Evolutionary conservation across 2,797 vertebrate genomes (phyloP).

Genomic region (Heteromormyrus szaboi): DNA sequence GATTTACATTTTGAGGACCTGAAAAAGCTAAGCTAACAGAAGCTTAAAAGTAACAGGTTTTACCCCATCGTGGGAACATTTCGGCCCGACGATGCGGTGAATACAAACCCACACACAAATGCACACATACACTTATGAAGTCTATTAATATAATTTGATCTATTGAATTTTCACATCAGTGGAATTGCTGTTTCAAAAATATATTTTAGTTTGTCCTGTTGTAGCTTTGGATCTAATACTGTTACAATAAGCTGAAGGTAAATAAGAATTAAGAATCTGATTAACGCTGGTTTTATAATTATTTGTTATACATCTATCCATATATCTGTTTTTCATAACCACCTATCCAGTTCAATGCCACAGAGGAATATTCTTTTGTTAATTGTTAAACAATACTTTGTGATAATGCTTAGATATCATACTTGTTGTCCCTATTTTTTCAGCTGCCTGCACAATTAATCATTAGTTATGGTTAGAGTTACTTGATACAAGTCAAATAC

Average conservation of each 20-base stretch:
- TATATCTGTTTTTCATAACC: background rate
- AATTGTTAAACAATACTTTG: background rate
- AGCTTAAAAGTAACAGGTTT: background rate
- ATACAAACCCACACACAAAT: slow-evolving; percentile 14
- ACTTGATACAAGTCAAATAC: background rate
- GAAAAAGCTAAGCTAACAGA: background rate
- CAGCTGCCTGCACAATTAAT: background rate
- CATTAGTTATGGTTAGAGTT: background rate
- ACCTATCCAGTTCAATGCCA: background rate
- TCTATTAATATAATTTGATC: slow-evolving; percentile 25
- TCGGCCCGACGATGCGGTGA: background rate
- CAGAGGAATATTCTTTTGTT: background rate
- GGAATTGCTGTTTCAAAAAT: slow-evolving; percentile 26
- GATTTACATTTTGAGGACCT: background rate
- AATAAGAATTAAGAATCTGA: background rate
- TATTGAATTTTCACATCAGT: slow-evolving; percentile 15
- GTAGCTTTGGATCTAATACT: background rate
- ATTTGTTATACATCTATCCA: background rate
- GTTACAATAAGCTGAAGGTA: background rate
- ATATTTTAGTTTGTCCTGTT: slow-evolving; percentile 13
- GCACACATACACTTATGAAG: slow-evolving; percentile 14
- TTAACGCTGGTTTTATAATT: background rate
- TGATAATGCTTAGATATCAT: background rate
- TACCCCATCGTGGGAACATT: background rate
- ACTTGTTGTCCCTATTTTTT: background rate